phyloP scores from a whole-genome alignment of 2,797 vertebrate species.

The Hippopotamyrus pictus region DNA sequence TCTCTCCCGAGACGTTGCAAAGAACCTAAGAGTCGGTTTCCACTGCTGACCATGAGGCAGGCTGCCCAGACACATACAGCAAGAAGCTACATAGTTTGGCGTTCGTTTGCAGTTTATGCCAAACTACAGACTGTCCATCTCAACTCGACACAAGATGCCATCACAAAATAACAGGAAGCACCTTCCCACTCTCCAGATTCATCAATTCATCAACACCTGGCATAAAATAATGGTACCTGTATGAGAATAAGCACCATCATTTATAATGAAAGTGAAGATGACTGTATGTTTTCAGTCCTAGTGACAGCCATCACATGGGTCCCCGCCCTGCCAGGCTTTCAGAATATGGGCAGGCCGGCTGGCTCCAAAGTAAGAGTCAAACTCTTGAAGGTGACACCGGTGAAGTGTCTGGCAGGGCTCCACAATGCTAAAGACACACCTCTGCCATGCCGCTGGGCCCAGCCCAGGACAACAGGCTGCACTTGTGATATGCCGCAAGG shows the following conservation, averaged over 20 bases:
- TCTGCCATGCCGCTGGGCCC: neutral
- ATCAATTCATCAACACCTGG: neutral
- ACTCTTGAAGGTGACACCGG: neutral
- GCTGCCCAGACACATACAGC: neutral
- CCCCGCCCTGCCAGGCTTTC: constrained; percentile 1
- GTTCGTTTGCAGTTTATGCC: neutral
- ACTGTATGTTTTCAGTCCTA: neutral
- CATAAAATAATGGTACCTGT: neutral
- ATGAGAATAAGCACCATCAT: neutral
- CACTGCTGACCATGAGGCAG: neutral
- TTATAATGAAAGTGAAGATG: neutral
- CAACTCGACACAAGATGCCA: neutral
- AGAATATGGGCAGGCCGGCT: neutral
- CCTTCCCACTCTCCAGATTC: neutral
- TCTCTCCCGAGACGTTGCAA: neutral
- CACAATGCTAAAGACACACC: neutral
- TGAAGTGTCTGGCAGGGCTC: neutral
- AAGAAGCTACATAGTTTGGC: neutral
- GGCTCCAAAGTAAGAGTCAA: neutral
- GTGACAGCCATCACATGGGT: neutral
- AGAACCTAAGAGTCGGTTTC: neutral
- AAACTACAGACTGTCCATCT: neutral
- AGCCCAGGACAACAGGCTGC: neutral
- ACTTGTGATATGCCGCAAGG: neutral
- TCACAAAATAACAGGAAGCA: neutral